Evolutionary conservation across 2,113 vertebrate species (phyloP).

Genomic region (Ailuropoda melanoleuca): DNA sequence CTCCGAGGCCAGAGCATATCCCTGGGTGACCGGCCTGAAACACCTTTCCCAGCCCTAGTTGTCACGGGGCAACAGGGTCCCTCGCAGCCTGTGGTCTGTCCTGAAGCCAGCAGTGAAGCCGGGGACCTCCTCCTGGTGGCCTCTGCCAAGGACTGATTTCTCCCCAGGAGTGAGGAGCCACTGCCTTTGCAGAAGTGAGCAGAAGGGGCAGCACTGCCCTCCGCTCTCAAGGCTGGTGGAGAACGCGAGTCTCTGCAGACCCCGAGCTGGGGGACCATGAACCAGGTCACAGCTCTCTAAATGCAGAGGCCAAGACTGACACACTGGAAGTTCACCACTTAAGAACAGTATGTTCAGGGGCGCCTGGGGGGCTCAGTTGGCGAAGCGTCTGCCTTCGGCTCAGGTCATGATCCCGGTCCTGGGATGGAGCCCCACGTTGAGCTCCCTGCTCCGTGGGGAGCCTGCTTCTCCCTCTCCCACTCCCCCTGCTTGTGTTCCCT

Average conservation of each 20-base stretch:
- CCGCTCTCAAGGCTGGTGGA: neutral
- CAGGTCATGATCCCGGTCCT: too few species aligned
- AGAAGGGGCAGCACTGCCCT: neutral
- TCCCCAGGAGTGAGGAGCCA: neutral
- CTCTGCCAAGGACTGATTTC: neutral
- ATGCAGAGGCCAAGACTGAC: neutral
- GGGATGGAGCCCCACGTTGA: too few species aligned
- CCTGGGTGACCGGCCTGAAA: neutral
- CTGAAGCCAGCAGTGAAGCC: neutral
- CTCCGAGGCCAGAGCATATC: neutral
- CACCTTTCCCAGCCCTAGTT: neutral
- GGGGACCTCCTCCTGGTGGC: neutral
- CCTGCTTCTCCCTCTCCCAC: too few species aligned
- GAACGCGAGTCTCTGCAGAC: neutral
- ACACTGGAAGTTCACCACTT: rapidly evolving
- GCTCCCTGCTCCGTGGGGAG: too few species aligned
- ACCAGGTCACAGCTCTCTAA: rapidly evolving
- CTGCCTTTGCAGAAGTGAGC: rapidly evolving
- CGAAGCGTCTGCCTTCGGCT: too few species aligned
- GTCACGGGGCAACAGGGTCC: neutral
- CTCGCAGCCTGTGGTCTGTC: neutral
- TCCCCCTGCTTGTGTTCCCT: too few species aligned
- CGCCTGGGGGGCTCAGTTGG: too few species aligned
- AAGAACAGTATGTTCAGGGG: neutral
- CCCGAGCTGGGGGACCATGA: neutral